phyloP scores from a whole-genome alignment of 2,888 invertebrate genomes.

The Sinotaia quadrata region DNA sequence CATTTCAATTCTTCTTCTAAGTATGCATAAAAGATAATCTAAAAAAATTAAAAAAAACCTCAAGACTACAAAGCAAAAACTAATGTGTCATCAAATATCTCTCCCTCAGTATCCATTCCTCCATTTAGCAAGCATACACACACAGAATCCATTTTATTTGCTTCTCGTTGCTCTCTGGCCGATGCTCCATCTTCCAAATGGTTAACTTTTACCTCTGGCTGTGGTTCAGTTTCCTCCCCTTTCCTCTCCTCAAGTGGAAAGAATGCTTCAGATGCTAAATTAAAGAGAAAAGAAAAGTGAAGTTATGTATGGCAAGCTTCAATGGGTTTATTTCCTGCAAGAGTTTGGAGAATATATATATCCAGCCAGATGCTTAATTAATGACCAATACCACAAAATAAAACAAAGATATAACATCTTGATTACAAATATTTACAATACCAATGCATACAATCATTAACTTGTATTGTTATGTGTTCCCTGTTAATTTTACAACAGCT shows the following conservation, averaged over 20 bases:
- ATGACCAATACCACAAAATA: too few species aligned
- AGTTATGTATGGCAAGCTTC: too few species aligned
- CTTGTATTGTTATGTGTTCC: too few species aligned
- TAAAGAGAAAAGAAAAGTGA: too few species aligned
- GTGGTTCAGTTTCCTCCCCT: not conserved
- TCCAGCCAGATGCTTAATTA: too few species aligned
- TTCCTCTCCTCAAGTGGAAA: slow-evolving; percentile 9
- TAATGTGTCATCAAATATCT: slow-evolving; percentile 70
- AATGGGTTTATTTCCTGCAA: too few species aligned
- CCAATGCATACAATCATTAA: too few species aligned
- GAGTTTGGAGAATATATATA: too few species aligned
- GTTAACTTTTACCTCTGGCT: slow-evolving; percentile 37
- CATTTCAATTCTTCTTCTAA: not conserved
- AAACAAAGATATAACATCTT: too few species aligned
- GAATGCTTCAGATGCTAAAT: slow-evolving; percentile 15
- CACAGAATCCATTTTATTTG: slow-evolving; percentile 42
- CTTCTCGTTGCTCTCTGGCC: slow-evolving; percentile 5
- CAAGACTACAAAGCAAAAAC: slow-evolving; percentile 46
- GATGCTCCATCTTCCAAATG: slow-evolving; percentile 35
- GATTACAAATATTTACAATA: too few species aligned
- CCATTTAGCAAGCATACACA: slow-evolving; percentile 63
- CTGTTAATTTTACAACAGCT: too few species aligned
- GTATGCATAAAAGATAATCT: not conserved
- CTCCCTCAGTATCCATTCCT: slow-evolving; percentile 72
- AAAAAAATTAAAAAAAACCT: not conserved